Evolutionary conservation across 2,797 vertebrate species (phyloP).

Genomic region (Argya squamiceps): DNA sequence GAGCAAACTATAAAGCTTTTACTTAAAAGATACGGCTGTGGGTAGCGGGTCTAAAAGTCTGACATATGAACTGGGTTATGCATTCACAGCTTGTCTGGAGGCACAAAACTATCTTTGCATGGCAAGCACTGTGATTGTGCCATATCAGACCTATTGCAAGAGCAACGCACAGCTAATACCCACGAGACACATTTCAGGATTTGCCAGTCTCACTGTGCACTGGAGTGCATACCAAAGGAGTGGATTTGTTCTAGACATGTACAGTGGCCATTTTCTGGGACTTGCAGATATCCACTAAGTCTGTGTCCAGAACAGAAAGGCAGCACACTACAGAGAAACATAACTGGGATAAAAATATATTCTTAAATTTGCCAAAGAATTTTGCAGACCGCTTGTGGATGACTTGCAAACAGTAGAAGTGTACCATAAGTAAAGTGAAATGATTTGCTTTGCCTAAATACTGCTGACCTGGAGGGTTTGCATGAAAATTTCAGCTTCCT

Average conservation of each 20-base stretch:
- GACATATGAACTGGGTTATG: background rate
- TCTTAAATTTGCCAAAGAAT: background rate
- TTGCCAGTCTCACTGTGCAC: background rate
- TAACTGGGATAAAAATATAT: background rate
- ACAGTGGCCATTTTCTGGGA: background rate
- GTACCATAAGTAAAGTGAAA: background rate
- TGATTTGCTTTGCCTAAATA: background rate
- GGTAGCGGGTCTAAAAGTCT: background rate
- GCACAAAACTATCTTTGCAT: background rate
- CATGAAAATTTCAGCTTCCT: background rate
- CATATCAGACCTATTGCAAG: background rate
- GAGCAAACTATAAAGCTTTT: background rate
- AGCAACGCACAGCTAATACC: background rate
- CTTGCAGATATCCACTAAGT: background rate
- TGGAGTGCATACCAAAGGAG: background rate
- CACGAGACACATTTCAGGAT: accelerated
- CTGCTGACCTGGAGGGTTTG: background rate
- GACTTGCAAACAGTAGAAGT: background rate
- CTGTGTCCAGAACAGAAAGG: background rate
- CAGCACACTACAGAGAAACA: background rate
- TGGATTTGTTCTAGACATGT: accelerated
- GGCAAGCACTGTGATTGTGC: accelerated
- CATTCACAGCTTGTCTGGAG: background rate
- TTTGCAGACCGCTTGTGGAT: background rate
- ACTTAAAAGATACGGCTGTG: background rate